Base-by-base conservation (phyloP, 1,140 invertebrate species). In the Uloborus diversus region DNA sequence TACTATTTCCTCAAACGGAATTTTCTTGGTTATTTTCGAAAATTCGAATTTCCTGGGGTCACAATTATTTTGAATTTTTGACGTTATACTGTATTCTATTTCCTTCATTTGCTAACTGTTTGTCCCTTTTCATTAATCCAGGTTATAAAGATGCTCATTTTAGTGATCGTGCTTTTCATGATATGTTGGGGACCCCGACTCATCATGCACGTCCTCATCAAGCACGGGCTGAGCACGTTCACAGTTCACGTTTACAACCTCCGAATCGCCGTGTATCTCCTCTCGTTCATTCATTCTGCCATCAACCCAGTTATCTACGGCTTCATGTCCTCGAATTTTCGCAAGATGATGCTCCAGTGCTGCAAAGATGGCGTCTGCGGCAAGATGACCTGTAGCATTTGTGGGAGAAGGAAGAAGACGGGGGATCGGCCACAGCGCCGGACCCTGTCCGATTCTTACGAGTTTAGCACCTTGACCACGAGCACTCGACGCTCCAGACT, bases 261-360 rank as follows among this genome's bases (percentile, higher is more conserved):
- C 1, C 80, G 84, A n/a, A 65, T 85, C 13, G 65, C 79, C 4
- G 80, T 64, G 30, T 83, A 84, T 51, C 64, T 85, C 14, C 75
- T 85, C 9, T 84, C 84, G 5, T 85, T 84, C 56, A 61, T 86
- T n/a, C 87, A 87, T 76, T 85, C 84, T 27, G 88, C 88, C 80
- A 83, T 89, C 32, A 90, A 90, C 83, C 89, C 89, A 5, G 82
- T 90, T 80, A 87, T 90, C 73, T 90, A 90, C 82, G 87, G 87
- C 4, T 88, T 89, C 82, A 90, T 89, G 88, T 89, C 89, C 5
- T 87, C 85, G 73, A 89, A 88, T 61, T 90, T 90, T 82, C 83
- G 88, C 9, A 81, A 84, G 13, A 86, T 87, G 61, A 85, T 89
- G 84, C 82, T 83, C 1, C 80, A 68, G 23, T 78, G 70, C 28